Base-by-base conservation (phyloP, 2,797 vertebrate genomes). In the Bradypodion pumilum region DNA sequence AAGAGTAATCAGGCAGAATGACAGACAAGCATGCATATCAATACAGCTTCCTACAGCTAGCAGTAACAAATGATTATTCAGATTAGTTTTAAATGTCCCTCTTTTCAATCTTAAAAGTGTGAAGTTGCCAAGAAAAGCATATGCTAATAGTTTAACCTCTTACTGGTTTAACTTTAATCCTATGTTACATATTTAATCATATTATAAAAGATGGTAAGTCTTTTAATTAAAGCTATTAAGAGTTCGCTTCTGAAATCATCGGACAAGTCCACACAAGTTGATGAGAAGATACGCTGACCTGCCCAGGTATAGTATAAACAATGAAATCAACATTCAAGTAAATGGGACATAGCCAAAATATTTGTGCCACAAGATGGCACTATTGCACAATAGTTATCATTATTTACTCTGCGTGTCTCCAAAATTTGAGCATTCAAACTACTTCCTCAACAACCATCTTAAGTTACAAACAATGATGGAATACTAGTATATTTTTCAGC, bases 331-430 rank as follows among this genome's bases (percentile, higher is more conserved):
- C 8, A 29, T 37, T 12, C 4, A 15, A 40, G 78, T 46, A 7
- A 21, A 46, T 21, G 21, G 44, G n/a, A 63, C 3, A 2, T 1
- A 56, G 2, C 3, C 56, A 42, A 40, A 19, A 2, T 46, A 10
- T 1, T 1, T 83, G 12, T 29, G 81, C 84, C 86, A 16, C 87
- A n/a, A 77, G 82, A 63, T 75, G 87, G 76, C 81, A 83, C 68
- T 73, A 66, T 9, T 1, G 49, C 68, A 25, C 79, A 80, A 63
- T 15, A 37, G 62, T 4, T n/a, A 12, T 78, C 40, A 16, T 23
- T 25, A 27, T 23, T 16, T 42, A 6, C 21, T 23, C 23, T 21
- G 49, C 42, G 27, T 4, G 5, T 52, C 29, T 37, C 27, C 9
- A n/a, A 27, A n/a, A 44, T 60, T 13, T 32, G 27, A 52, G 32